Evolutionary conservation across 1,140 invertebrate species (phyloP).

Genomic region (Atta cephalotes): DNA sequence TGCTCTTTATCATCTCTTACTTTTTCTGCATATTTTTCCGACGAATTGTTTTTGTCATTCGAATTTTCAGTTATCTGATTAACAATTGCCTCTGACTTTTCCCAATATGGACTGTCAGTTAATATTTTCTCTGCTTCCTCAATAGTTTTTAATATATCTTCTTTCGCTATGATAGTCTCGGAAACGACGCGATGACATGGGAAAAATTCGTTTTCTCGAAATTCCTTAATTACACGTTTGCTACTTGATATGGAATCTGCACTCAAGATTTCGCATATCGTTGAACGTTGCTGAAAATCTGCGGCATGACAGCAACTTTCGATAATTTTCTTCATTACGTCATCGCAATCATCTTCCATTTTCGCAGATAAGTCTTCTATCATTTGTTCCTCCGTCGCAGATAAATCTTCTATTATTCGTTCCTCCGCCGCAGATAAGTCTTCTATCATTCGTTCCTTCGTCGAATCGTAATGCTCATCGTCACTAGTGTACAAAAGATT

Average conservation of each 20-base stretch:
- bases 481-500: neutral
- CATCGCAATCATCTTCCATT: conserved; percentile 15
- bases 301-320: neutral
- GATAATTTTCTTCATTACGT: conserved; percentile 27
- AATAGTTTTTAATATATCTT: conserved; percentile 47
- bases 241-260: neutral
- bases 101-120: neutral
- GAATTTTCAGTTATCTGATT: neutral
- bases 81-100: neutral
- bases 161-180: conserved; percentile 27
- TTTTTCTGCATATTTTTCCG: neutral
- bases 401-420: neutral
- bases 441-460: conserved; percentile 25
- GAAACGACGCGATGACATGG: conserved; percentile 5
- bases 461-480: neutral
- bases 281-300: neutral
- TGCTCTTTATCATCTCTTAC: neutral
- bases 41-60: neutral
- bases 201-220: neutral
- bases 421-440: neutral
- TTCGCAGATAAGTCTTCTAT: conserved; percentile 1
- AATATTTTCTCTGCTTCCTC: conserved; percentile 43
- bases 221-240: neutral
- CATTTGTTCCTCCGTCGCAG: neutral
- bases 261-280: neutral